Conservation (phyloP, 2,888 invertebrate species). For the Allacma fusca region DNA sequence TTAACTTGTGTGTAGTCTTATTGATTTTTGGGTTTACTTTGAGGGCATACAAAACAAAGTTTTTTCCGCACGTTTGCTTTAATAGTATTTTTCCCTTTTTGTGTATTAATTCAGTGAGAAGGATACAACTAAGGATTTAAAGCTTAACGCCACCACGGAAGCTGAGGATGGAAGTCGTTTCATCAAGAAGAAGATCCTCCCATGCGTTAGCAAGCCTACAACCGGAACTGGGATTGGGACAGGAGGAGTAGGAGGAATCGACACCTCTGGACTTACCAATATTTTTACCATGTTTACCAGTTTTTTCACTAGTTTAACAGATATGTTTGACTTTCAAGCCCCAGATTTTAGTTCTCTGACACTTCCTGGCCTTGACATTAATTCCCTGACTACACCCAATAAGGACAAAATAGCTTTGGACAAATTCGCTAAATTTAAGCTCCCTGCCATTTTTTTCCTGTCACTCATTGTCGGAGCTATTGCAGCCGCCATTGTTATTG, state of each 20-base stretch:
- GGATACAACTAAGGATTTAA: neutral
- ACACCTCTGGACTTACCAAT: no score
- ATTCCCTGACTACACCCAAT: slow-evolving; percentile 42
- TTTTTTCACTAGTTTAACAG: neutral
- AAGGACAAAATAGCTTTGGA: slow-evolving; percentile 25
- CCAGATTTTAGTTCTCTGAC: neutral
- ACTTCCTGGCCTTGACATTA: slow-evolving; percentile 37
- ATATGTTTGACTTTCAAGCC: neutral
- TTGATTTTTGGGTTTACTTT: neutral
- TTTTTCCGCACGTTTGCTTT: neutral
- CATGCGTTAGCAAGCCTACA: neutral
- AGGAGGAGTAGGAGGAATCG: no score
- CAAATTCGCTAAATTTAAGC: neutral
- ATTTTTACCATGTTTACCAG: no score
- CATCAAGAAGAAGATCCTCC: neutral
- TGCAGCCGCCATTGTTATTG: neutral
- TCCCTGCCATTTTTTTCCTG: neutral
- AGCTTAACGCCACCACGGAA: neutral
- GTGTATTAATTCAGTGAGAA: neutral
- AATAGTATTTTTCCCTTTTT: slow-evolving; percentile 8
- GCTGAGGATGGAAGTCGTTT: slow-evolving; percentile 12
- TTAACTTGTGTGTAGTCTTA: no score
- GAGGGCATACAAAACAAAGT: no score
- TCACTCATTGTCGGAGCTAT: slow-evolving; percentile 30
- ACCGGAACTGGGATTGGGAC: no score